These are phyloP conservation scores for Brachyptera risi DNA, from an alignment of 2,888 invertebrate species.

Conservation along the genomic window DNA sequence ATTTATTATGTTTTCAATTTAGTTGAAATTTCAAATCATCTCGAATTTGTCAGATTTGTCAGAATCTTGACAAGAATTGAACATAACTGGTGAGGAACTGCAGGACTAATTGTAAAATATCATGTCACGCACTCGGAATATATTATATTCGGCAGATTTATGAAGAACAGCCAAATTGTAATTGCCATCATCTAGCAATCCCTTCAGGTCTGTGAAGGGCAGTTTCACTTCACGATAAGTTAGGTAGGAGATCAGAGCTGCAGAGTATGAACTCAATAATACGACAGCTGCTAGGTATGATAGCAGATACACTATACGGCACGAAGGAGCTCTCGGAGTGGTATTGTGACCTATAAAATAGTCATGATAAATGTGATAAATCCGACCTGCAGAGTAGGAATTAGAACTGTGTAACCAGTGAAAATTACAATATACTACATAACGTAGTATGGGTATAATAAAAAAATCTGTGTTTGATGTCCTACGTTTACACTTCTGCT, in stretches of 20 bases:
- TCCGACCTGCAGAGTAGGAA: too few relatives aligned
- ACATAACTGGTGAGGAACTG: too few relatives aligned
- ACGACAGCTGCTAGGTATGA: slow-evolving; percentile 39
- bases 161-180: slow-evolving; percentile 37
- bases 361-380: too few relatives aligned
- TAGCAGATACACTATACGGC: slow-evolving; percentile 39
- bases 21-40: too few relatives aligned
- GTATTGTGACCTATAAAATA: slow-evolving; percentile 24
- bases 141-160: slow-evolving; percentile 23
- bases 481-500: too few relatives aligned
- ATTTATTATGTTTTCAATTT: too few relatives aligned
- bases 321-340: slow-evolving; percentile 29
- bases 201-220: slow-evolving; percentile 39
- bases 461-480: too few relatives aligned
- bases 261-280: slow-evolving; percentile 39
- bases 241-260: slow-evolving; percentile 38
- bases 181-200: slow-evolving; percentile 37
- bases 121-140: slow-evolving; percentile 23
- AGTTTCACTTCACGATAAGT: slow-evolving; percentile 34
- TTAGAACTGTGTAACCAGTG: too few relatives aligned
- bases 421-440: too few relatives aligned
- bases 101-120: neutral
- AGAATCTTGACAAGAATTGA: too few relatives aligned
- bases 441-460: too few relatives aligned
- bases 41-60: too few relatives aligned